Base-by-base conservation (phyloP, 1,140 invertebrate genomes). In the Laodelphax striatellus region DNA sequence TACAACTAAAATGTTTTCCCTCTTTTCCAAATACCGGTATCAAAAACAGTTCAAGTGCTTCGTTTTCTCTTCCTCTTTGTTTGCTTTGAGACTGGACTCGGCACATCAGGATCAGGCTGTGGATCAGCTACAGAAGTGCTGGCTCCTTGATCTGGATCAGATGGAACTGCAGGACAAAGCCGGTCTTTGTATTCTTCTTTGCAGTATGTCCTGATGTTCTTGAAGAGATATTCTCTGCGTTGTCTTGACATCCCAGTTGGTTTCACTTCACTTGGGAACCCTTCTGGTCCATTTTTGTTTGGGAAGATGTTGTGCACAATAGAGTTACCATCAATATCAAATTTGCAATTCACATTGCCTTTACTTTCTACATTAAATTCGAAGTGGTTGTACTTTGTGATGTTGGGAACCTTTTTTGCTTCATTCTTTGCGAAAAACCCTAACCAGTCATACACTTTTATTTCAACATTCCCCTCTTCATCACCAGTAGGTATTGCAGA, bases 381-480 rank as follows among this genome's bases (percentile, higher is more conserved):
- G 44, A 62, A 62, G 22, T 56, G 54, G 42, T 55, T 44, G 34
- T 57, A 52, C 44, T 58, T 21, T 14, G 60, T 57, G 13, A 62
- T 57, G 19, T 50, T 31, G 1, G 42, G 17, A 10, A 62, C 54
- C 44, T 61, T 61, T 21, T 57, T 61, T 13, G 19, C 55, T 22
- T 56, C 57, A 41, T 42, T 24, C 22, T 42, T 17, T 9, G 24
- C 22, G n/a, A 61, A 57, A 31, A 44, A 61, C 14, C 28, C 17
- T 16, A 56, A 22, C 60, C 60, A 61, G 6, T 60, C 38, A 54
- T 55, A 61, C 4, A 61, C 38, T 10, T 38, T 11, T 28, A 61
- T 57, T 8, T 57, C 43, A 3, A 58, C 56, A 5, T 58, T n/a
- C n/a, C 56, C 56, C 5, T 58, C 43, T 57, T 61, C 60, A 28